Evolutionary conservation across 2,888 invertebrate genomes (phyloP), one percentile per base, ranked within the genome.

Genomic region (Epicampocera succincta): DNA sequence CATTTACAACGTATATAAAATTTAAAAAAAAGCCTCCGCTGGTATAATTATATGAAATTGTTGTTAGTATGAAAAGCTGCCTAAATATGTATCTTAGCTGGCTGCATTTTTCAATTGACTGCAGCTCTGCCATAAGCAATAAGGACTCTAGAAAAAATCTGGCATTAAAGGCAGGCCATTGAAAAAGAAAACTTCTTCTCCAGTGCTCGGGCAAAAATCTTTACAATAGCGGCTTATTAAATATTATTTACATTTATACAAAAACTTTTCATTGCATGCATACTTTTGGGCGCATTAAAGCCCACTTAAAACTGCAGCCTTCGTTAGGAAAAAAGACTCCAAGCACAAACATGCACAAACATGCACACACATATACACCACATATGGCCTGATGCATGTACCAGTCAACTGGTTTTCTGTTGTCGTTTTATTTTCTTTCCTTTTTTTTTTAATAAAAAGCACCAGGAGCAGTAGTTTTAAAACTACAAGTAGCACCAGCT

Each of bases 141-240:
- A 72, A 72, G 40, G 40, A 60, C 60, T 25, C 60, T 25, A 44
- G 52, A 29, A 15, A 17, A 15, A 17, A 72, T 46, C 44, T 63
- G 52, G 52, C 42, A 58, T 66, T n/a, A 74, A 74, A 48, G 19
- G 29, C 15, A 12, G 19, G 3, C 58, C 46, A 52, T 60, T 66
- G 56, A 63, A 52, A 54, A n/a, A n/a, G n/a, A n/a, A 3, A 44
- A 19, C 46, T 42, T 42, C 48, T 33, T 44, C 15, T 63, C 25
- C 8, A n/a, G 12, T 40, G 48, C 25, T 21, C 42, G 13, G 25
- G 17, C 19, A 33, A 42, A 33, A 42, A 13, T 11, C 29, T 15
- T 19, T 21, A 58, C 46, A 60, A 78, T 72, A 44, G 33, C 54
- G 46, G 68, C 79, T 79, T 69, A 79, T 79, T 79, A 79, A 52